These are phyloP conservation scores for Scomber scombrus DNA, from an alignment of 2,113 vertebrate genomes.

Conservation along the genomic window DNA sequence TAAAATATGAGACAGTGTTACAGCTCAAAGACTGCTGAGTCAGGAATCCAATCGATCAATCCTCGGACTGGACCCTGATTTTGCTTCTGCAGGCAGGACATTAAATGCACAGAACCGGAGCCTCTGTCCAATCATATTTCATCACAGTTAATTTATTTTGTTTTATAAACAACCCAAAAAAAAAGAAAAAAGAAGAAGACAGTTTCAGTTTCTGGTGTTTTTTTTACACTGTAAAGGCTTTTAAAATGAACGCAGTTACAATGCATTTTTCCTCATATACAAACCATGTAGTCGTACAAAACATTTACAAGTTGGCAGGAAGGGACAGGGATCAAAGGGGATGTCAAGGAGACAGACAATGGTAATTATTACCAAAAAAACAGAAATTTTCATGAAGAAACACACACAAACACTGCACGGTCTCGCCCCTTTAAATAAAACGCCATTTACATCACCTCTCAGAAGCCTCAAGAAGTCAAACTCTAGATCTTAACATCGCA, in stretches of 20 bases:
- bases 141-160: constrained; percentile 82
- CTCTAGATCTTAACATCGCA: constrained; percentile 33
- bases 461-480: not conserved
- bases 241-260: constrained; percentile 71
- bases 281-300: constrained; percentile 84
- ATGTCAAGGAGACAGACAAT: constrained; percentile 22
- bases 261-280: constrained; percentile 74
- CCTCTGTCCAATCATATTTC: constrained; percentile 17
- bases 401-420: not conserved
- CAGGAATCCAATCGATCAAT: constrained; percentile 4
- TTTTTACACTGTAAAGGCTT: constrained; percentile 63
- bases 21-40: constrained; percentile 8
- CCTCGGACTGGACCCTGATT: constrained; percentile 4
- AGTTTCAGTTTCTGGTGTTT: constrained; percentile 61
- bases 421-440: not conserved
- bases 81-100: not conserved
- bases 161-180: constrained; percentile 72
- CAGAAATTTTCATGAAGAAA: constrained; percentile 28
- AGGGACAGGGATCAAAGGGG: constrained; percentile 11
- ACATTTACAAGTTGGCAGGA: constrained; percentile 66
- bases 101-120: constrained; percentile 7
- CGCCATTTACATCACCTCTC: not conserved
- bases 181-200: constrained; percentile 64
- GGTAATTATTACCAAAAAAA: constrained; percentile 12
- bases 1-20: not conserved